Base-by-base conservation (phyloP, 1,140 invertebrate genomes). In the Euura saliciscinereae region DNA sequence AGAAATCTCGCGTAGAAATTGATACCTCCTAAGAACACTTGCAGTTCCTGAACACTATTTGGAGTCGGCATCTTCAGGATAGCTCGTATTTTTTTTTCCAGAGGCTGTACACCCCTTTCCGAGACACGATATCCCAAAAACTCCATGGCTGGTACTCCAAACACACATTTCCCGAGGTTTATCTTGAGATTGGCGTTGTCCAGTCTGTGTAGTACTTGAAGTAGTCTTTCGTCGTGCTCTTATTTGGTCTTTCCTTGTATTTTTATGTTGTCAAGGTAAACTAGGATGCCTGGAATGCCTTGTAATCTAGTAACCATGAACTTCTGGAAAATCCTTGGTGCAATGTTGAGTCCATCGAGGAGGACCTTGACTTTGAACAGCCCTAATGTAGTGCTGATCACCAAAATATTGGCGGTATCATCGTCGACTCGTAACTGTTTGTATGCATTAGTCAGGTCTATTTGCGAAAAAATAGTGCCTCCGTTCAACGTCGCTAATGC, bases 11-110 rank as follows among this genome's bases (percentile, higher is more conserved):
- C 76, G 71, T 85, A 85, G 72, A 84, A 85, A 71, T 83, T 85
- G 7, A 82, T 78, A 8, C 86, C 71, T 2, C 84, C 85, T 4
- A 88, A 70, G 76, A 88, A 88, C 5, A 83, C 76, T 72, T 84
- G 79, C 65, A 86, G 65, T 66, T 85, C 72, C 42, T 79, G 76
- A n/a, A 80, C 73, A 69, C 82, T 85, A 51, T 73, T 75, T 13
- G 86, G 87, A 43, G 66, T 68, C 2, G 84, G 82, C 51, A 80
- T 83, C 5, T 84, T 77, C 44, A 70, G 45, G 66, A 88, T 87
- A 2, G 85, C 82, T 67, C 82, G 73, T 10, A 83, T 72, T 69
- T 84, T 85, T 8, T 79, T 75, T 44, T 71, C 68, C 8, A 78
- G 66, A 46, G 82, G 81, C 59, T 81, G 77, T 44, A 84, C 80